Evolutionary conservation across 2,113 vertebrate species (phyloP), one percentile per base, ranked within the genome.

Genomic region (Macquaria australasica): DNA sequence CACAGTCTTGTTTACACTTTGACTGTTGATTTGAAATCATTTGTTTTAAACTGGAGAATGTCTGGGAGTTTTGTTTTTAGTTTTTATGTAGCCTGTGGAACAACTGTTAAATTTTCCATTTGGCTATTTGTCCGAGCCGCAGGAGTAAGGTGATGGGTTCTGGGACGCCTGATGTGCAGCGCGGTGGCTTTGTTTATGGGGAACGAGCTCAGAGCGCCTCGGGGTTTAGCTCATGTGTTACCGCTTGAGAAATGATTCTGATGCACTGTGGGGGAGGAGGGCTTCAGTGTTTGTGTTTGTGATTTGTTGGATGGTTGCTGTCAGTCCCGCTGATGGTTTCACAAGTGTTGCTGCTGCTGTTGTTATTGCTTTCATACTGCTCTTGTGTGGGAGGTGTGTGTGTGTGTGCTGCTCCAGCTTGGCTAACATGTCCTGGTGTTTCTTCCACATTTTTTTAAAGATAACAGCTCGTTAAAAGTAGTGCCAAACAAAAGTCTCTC

Each of bases 401-500:
- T 64, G 67, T 62, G 34, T 43, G 75, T 31, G 1, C 15, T 63
- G 55, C 15, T 73, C 48, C 56, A 76, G 69, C 64, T 64, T 81
- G 71, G 68, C 41, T n/a, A 45, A 88, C 86, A 76, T 74, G 64
- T 83, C 73, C 68, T 67, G 45, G 39, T 81, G 39, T 74, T 66
- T 77, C 60, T 58, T 73, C 31, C 45, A 75, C 83, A 50, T 73
- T 81, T 80, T 77, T 41, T 2, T 34, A 34, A 59, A 77, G 63
- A 90, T 39, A 77, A 71, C 56, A 28, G 39, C 67, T 59, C 71
- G 70, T 80, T 82, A 81, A 82, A 34, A 73, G 62, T 11, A 3
- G 50, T 63, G 79, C 81, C 87, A 87, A 81, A 84, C 87, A 87
- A 81, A 84, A 75, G 31, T 80, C 34, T 73, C 72, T 59, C 77